Base-by-base conservation (phyloP, 2,113 vertebrate species). In the Hymenochirus boettgeri region DNA sequence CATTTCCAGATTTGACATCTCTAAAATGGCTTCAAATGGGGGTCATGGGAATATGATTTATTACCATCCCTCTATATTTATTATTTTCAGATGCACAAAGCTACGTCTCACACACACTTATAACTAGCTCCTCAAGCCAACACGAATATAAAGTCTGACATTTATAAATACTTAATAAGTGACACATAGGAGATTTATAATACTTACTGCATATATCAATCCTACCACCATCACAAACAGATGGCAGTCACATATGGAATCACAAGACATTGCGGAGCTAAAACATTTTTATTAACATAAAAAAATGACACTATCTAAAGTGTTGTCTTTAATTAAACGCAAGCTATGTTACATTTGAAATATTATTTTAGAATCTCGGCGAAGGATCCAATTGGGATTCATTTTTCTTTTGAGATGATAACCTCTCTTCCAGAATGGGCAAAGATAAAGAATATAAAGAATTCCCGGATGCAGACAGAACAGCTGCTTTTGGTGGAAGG, bases 251-350 rank as follows among this genome's bases (percentile, higher is more conserved):
- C 54, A 50, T 65, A 57, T 65, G 42, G 51, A 27, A 65, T 50
- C 27, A 21, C 31, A 35, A 57, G 33, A 19, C 33, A 25, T 31
- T 65, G 39, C 45, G 21, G 33, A 21, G 13, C 39, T 3, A 27
- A 33, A 50, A 57, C 52, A 55, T 57, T 65, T 64, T 37, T 50
- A 65, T 50, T 65, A 65, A 57, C 56, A 31, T 23, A 57, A 65
- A 56, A 45, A 37, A 65, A 50, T 47, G 54, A 19, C 26, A 22
- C 54, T 46, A 65, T 65, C 63, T 35, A 22, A 48, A 57, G 47
- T 57, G 63, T 57, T 65, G 57, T 65, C 63, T 57, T 65, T 65
- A 57, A 65, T 65, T 65, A 65, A 65, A 65, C 37, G 29, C 56
- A 57, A 48, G 39, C 48, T 62, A 53, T 18, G 48, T 45, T 65